Evolutionary conservation across 37 sponge, comb jelly and placozoan species (phyloP).

Genomic region (Aphrocallistes beatrix): DNA sequence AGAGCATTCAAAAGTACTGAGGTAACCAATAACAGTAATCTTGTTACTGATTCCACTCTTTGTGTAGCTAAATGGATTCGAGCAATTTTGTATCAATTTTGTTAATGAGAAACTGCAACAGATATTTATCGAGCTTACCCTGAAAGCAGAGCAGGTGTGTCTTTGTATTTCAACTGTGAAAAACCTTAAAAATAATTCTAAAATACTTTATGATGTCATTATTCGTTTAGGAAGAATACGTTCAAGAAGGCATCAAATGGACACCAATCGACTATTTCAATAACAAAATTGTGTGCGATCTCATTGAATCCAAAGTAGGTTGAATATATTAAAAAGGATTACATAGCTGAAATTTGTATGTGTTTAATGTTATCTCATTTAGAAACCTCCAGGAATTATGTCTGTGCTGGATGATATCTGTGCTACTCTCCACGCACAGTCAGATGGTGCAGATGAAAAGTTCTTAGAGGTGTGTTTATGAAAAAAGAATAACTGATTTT

Average conservation of each 20-base stretch:
- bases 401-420: slow-evolving; percentile 88
- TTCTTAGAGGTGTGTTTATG: slow-evolving; percentile 58
- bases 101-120: slow-evolving; percentile 99
- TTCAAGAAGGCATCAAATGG: slow-evolving; percentile 91
- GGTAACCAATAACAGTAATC: neutral
- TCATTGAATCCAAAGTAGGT: slow-evolving; percentile 83
- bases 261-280: slow-evolving; percentile 94
- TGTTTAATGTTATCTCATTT: neutral
- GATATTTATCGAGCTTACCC: slow-evolving; percentile 91
- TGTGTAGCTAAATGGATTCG: slow-evolving; percentile 90
- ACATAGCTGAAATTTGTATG: neutral
- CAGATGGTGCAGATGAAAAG: slow-evolving; percentile 88
- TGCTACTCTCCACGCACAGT: slow-evolving; percentile 88
- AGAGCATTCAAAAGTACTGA: neutral
- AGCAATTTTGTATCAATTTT: slow-evolving; percentile 98
- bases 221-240: slow-evolving; percentile 73
- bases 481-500: neutral
- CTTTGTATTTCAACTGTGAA: neutral
- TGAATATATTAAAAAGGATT: neutral
- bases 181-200: neutral
- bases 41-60: neutral
- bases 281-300: slow-evolving; percentile 93
- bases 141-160: slow-evolving; percentile 86
- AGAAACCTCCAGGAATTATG: slow-evolving; percentile 94
- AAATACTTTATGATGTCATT: neutral